Evolutionary conservation across 2,797 vertebrate species (phyloP), one percentile per base, ranked within the genome.

Genomic region (Siniperca undulata): DNA sequence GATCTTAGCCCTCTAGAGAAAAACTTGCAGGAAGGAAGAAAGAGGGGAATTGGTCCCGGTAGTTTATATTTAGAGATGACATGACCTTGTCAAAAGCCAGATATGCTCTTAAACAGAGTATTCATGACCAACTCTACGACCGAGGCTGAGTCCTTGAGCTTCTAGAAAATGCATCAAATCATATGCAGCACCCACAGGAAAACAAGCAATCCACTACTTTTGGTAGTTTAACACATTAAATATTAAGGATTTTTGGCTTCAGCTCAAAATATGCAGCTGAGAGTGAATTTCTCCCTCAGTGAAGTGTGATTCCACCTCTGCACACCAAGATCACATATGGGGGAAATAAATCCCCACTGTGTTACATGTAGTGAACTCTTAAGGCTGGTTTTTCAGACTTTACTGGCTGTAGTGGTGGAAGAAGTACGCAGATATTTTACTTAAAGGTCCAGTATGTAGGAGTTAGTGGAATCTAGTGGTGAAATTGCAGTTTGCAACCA

Each of bases 141-240:
- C 40, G 7, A n/a, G 19, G 60, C 76, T 24, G 40, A 77, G 36
- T 60, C 65, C 73, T 50, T 72, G 77, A 68, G 64, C 68, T 73
- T 68, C 65, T 53, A 67, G 17, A 53, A 19, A 46, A 52, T 38
- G 20, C 77, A 66, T 64, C 73, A 46, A 77, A 80, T 74, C 48
- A 64, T 17, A 11, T 24, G 10, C 40, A 61, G 79, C 66, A 24
- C 17, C 22, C 1, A 36, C 61, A 55, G 30, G 77, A 77, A 77
- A 78, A 70, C 9, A 74, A 69, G 20, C 12, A 17, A 46, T 30
- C 38, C 14, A 40, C n/a, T 22, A 16, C 27, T 53, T 67, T 36
- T 59, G 58, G 27, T 40, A 17, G 24, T 64, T 75, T 17, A 36
- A 58, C 46, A 27, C 40, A 67, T 79, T 36, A 8, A 22, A 76